Conservation (phyloP, 2,888 invertebrate genomes). For the Eupithecia centaureata region DNA sequence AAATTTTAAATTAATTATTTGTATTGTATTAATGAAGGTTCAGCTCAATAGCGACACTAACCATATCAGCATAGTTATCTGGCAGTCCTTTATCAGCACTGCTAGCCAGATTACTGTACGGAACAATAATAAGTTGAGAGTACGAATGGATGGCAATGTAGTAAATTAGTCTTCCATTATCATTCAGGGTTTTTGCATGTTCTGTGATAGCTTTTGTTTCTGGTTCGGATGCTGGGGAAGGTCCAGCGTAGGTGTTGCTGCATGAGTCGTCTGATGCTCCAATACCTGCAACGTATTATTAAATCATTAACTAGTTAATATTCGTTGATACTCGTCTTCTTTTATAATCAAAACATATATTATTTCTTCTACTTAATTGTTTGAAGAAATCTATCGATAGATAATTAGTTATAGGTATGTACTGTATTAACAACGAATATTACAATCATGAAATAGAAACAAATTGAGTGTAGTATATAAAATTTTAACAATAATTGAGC, state of each 20-base stretch:
- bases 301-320: neutral
- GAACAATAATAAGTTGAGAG: slow-evolving; percentile 80
- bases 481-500: too few species aligned
- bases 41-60: slow-evolving; percentile 44
- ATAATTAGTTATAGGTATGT: too few species aligned
- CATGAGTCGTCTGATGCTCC: slow-evolving; percentile 78
- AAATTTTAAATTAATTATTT: too few species aligned
- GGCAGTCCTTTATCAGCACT: slow-evolving; percentile 47
- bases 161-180: slow-evolving; percentile 62
- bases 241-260: slow-evolving; percentile 79
- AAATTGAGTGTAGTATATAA: too few species aligned
- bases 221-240: slow-evolving; percentile 79
- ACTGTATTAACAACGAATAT: too few species aligned
- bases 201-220: slow-evolving; percentile 74
- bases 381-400: too few species aligned
- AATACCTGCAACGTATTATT: slow-evolving; percentile 53
- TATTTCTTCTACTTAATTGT: too few species aligned
- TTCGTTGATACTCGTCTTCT: too few species aligned
- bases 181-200: slow-evolving; percentile 58
- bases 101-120: slow-evolving; percentile 70
- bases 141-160: slow-evolving; percentile 85
- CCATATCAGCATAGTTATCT: slow-evolving; percentile 71
- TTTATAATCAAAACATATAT: too few species aligned
- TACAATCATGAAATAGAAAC: too few species aligned
- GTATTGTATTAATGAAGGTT: too few species aligned